Base-by-base conservation (phyloP, 2,113 vertebrate species). In the Hymenochirus boettgeri region DNA sequence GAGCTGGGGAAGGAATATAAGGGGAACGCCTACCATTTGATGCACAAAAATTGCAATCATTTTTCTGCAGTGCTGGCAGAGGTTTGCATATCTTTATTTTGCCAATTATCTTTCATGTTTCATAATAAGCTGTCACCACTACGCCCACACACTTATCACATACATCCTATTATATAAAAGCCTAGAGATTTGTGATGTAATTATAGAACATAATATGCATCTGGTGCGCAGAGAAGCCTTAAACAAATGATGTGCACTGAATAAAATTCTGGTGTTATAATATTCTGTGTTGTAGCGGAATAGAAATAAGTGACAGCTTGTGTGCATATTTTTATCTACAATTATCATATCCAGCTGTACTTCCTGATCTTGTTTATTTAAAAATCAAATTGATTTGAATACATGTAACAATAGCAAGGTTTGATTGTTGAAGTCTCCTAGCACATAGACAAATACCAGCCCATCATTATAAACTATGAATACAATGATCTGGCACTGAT, bases 31-130 rank as follows among this genome's bases (percentile, higher is more conserved):
- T 94, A 90, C 70, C 91, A 93, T 62, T 82, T 92, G 60, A 93
- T 92, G 92, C 90, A 94, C 82, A 92, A 93, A 79, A 93, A 96
- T 82, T 95, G 90, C 75, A 92, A 90, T 77, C 90, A 94, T 75
- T 95, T 96, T 76, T 92, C 90, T 42, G 88, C 90, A 72, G 89
- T 90, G n/a, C 78, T 93, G 69, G 90, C 91, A 71, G 89, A 95
- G 89, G 90, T 97, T 42, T 42, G 65, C 59, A 52, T 12, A 7
- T 11, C 27, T 17, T 39, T 26, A 35, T 42, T 19, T 22, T 25
- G 13, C 22, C 22, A 10, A 12, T 11, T 10, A 10, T 6, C 29
- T 31, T 5, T 5, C 29, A 31, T 31, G 10, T 31, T 31, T 6
- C 10, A 31, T 31, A 10, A 31, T 5, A 10, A 5, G 29, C 29